Conservation (phyloP, 2,797 vertebrate species). For the Phrynocephalus forsythii region DNA sequence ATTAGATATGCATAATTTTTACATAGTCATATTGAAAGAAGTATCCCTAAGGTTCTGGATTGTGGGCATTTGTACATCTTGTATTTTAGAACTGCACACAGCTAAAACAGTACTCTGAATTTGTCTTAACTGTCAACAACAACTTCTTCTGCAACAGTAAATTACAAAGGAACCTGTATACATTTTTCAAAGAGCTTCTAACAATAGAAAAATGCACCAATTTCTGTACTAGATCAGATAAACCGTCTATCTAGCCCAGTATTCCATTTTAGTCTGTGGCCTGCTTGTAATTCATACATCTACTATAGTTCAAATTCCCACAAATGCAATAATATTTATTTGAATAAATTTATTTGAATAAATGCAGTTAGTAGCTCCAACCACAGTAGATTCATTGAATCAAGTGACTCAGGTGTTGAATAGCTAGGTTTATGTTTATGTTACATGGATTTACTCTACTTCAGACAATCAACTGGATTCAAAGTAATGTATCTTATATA, state of each 20-base stretch:
- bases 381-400: no score
- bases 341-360: background rate
- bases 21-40: background rate
- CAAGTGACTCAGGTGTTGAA: no score
- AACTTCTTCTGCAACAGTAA: background rate
- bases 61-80: background rate
- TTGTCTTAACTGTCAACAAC: background rate
- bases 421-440: no score
- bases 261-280: background rate
- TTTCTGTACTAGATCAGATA: conserved; percentile 19
- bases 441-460: no score
- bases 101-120: background rate
- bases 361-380: no score
- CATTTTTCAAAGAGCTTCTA: conserved; percentile 7
- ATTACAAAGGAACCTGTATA: background rate
- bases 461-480: no score
- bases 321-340: background rate
- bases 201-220: background rate
- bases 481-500: background rate
- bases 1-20: background rate
- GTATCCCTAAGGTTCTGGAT: background rate
- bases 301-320: background rate
- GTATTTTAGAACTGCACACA: background rate
- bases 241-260: background rate
- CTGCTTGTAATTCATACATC: background rate